Percentiles rank a stretch among this genome's conserved stretches.
phyloP scores from a whole-genome alignment of 30 jellyfish, hydroid and myxozoan genomes.

The Aurelia aurita region DNA sequence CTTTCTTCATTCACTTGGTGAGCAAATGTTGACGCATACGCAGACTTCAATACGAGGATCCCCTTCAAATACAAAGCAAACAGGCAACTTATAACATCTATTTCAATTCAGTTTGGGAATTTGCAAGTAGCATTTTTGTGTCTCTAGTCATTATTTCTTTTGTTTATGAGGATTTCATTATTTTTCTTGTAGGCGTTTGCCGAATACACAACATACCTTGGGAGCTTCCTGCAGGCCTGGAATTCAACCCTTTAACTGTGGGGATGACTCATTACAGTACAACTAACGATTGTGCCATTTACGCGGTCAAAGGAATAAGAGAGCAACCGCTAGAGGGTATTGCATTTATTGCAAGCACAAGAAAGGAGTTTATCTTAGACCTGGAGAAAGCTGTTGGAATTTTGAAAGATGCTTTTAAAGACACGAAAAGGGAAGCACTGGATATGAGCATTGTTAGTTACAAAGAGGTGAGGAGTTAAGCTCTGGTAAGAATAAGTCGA shows the following conservation, averaged over 20 bases:
- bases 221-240: constrained; percentile 58
- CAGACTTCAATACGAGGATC: too few species aligned
- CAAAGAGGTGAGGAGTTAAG: constrained; percentile 22
- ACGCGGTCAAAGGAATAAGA: constrained; percentile 41
- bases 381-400: constrained; percentile 32
- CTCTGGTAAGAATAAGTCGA: too few species aligned
- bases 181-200: constrained; percentile 22
- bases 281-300: constrained; percentile 48
- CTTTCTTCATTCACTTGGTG: too few species aligned
- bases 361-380: constrained; percentile 40
- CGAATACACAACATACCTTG: constrained; percentile 55
- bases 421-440: constrained; percentile 34
- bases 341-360: neutral
- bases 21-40: too few species aligned
- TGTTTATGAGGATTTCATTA: too few species aligned
- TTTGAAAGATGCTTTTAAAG: constrained; percentile 35
- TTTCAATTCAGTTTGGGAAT: too few species aligned
- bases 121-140: too few species aligned
- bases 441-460: constrained; percentile 32
- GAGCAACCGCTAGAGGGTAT: constrained; percentile 13
- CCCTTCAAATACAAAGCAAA: too few species aligned
- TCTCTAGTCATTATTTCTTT: too few species aligned
- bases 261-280: constrained; percentile 48
- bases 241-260: constrained; percentile 9
- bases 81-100: too few species aligned